These are phyloP conservation scores for Brotula barbata DNA, from an alignment of 2,797 vertebrate genomes.

Conservation along the genomic window DNA sequence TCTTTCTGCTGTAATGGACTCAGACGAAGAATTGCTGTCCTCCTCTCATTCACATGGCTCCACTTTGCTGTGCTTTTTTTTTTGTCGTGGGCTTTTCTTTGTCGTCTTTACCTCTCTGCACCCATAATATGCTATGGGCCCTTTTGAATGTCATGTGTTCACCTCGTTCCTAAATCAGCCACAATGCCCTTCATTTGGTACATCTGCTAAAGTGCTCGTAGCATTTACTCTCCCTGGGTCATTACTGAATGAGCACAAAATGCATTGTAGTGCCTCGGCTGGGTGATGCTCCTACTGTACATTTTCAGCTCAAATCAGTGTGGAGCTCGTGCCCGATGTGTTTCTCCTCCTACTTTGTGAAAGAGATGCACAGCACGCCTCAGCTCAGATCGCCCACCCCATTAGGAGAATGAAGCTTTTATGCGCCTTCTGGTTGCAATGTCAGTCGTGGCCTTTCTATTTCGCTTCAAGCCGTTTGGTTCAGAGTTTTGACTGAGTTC, in stretches of 20 bases:
- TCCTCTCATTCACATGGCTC: conserved; percentile 1
- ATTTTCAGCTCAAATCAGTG: conserved; percentile 12
- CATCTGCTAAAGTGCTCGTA: conserved; percentile 22
- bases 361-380: conserved; percentile 2
- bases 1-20: conserved; percentile 12
- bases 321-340: conserved; percentile 1
- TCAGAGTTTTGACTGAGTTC: conserved; percentile 36
- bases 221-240: conserved; percentile 16
- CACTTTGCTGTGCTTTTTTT: background rate
- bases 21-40: background rate
- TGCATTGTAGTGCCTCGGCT: conserved; percentile 35
- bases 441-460: conserved; percentile 20
- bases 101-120: background rate
- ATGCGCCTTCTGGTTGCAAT: background rate
- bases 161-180: conserved; percentile 1
- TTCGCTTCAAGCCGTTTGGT: background rate
- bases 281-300: conserved; percentile 13
- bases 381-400: conserved; percentile 22
- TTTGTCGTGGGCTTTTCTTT: background rate
- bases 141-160: conserved; percentile 12
- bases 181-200: conserved; percentile 1
- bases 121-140: conserved; percentile 13
- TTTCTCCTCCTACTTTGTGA: conserved; percentile 14
- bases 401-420: conserved; percentile 30
- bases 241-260: conserved; percentile 25